Evolutionary conservation across 2,113 vertebrate species (phyloP).

Genomic region (Aspiorhynchus laticeps): DNA sequence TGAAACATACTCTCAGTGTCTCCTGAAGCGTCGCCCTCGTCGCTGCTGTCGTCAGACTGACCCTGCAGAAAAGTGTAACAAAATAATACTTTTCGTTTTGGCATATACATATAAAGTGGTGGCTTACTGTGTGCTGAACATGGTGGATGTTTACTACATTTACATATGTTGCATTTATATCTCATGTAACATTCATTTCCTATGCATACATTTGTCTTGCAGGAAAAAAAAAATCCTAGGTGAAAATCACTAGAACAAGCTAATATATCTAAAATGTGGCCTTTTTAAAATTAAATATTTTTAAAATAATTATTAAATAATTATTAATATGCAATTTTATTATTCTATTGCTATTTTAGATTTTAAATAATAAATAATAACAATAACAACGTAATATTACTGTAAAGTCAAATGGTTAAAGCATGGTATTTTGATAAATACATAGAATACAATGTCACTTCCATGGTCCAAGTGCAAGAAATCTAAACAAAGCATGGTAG

Average conservation of each 20-base stretch:
- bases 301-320: background rate
- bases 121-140: background rate
- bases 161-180: background rate
- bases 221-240: too few relatives aligned
- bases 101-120: too few relatives aligned
- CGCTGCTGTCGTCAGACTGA: conserved; percentile 77
- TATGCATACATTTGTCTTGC: background rate
- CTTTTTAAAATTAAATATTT: background rate
- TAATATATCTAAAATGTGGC: background rate
- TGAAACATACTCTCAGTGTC: conserved; percentile 79
- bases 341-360: background rate
- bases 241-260: background rate
- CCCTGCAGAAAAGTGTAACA: conserved; percentile 57
- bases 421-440: background rate
- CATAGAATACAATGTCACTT: background rate
- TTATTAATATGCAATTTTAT: background rate
- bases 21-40: conserved; percentile 75
- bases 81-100: background rate
- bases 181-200: background rate
- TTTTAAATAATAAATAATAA: background rate
- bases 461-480: background rate
- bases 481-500: background rate
- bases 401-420: background rate
- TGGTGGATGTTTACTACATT: background rate
- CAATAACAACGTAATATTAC: background rate